Base-by-base conservation (phyloP, 2,797 vertebrate genomes). In the Halcyon chelicuti region DNA sequence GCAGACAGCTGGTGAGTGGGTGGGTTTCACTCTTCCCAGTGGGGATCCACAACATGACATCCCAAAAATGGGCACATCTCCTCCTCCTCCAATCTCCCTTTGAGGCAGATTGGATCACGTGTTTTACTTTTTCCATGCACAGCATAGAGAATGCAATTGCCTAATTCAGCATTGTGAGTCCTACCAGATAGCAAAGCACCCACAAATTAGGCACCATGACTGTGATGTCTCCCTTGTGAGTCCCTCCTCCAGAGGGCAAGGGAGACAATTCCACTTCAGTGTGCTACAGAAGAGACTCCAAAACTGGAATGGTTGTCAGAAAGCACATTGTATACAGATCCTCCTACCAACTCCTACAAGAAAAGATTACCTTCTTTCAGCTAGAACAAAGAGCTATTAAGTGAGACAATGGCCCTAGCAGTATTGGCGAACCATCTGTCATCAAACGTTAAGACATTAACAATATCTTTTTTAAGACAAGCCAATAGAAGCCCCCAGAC, bases 381-480 rank as follows among this genome's bases (percentile, higher is more conserved):
- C 78, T 83, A 77, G 84, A 95, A 92, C 88, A 96, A 96, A 95
- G 92, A 74, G 75, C 84, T 87, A 74, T 91, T 89, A 92, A 88
- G 75, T 3, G 23, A 95, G 91, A 89, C 94, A 96, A 95, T 87
- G 75, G 94, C 58, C 61, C 81, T 92, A 90, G 75, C 72, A 74
- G 54, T 87, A 74, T 6, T 90, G 72, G 81, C 75, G 81, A 89
- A 52, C 67, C 42, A 65, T 77, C 88, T 91, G 81, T 92, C 93
- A 92, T 94, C 65, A 75, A 58, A 39, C 5, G 14, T 77, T 83
- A 33, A 92, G 72, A 79, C 62, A 73, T 67, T 76, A 91, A 33
- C 47, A 79, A 63, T 67, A 86, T 57, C 77, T 90, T 93, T 95
- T 79, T 87, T 82, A 91, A 93, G 46, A 52, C 63, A 89, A 93